Base-by-base conservation (phyloP, 2,888 invertebrate species). In the Phania funesta region DNA sequence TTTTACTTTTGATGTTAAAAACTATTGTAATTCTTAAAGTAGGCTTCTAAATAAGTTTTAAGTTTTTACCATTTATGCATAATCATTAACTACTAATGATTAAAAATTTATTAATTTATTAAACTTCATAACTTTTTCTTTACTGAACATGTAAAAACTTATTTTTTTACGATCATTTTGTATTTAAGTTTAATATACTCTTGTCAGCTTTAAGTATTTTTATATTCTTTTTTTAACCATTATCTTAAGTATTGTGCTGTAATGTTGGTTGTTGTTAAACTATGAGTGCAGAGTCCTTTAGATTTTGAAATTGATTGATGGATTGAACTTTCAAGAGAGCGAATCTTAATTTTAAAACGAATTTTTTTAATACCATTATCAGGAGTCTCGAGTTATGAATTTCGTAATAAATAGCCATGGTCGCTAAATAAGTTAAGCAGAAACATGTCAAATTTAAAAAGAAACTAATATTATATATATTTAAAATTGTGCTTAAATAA, bases 1-100 rank as follows among this genome's bases (percentile, higher is more conserved):
- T 76, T 76, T 76, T 60, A 62, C 52, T 60, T 65, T 68, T 67
- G n/a, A 76, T 60, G 50, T 68, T 62, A 52, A 52, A 62, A 11
- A 24, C 7, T 46, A 46, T 44, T 70, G 26, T 52, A 48, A 35
- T 13, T 65, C 35, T 3, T 16, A 44, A 41, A 52, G 52, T 41
- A 20, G 29, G 22, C 24, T 32, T 26, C 48, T 56, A 74, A 74
- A 54, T 54, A 52, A 52, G 20, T 62, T 73, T 16, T 41, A 62
- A 73, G 29, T 60, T 71, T 50, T 71, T 38, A 35, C 50, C 29
- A 20, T 38, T 38, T 54, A 18, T 54, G 11, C 13, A 20, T 20
- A 18, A 35, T 46, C 20, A 65, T 22, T 65, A 38, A 50, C 35
- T 65, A 20, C 54, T 52, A 54, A 1, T 18, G 41, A 32, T 64